Evolutionary conservation across 1,140 invertebrate genomes (phyloP).

Genomic region (Maconellicoccus hirsutus): DNA sequence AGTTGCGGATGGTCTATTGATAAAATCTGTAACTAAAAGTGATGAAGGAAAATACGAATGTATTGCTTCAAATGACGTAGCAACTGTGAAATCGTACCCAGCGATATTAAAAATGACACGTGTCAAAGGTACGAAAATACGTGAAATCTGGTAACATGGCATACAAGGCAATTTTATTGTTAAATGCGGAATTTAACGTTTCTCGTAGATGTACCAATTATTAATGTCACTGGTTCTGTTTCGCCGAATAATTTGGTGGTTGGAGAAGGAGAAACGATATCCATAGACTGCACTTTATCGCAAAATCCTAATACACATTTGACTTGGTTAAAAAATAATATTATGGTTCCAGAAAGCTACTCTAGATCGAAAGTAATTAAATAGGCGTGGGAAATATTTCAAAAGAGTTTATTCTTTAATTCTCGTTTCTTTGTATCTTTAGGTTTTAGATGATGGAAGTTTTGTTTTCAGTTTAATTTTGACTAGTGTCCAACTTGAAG

Average conservation of each 20-base stretch:
- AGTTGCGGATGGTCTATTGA: background rate
- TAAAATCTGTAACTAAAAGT: background rate
- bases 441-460: background rate
- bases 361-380: background rate
- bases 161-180: too few species aligned
- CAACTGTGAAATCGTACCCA: background rate
- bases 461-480: background rate
- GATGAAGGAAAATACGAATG: slow-evolving; percentile 2
- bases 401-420: too few species aligned
- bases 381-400: too few species aligned
- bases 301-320: background rate
- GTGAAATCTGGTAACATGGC: too few species aligned
- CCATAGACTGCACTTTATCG: background rate
- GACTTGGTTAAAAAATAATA: background rate
- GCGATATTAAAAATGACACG: background rate
- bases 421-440: background rate
- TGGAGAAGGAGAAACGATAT: background rate
- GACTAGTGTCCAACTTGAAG: slow-evolving; percentile 41
- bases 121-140: too few species aligned
- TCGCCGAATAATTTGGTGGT: background rate
- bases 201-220: too few species aligned
- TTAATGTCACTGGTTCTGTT: background rate
- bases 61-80: background rate
- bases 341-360: background rate
- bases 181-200: too few species aligned